Conservation (phyloP, 2,888 invertebrate species). For the Phaonia tiefii region DNA sequence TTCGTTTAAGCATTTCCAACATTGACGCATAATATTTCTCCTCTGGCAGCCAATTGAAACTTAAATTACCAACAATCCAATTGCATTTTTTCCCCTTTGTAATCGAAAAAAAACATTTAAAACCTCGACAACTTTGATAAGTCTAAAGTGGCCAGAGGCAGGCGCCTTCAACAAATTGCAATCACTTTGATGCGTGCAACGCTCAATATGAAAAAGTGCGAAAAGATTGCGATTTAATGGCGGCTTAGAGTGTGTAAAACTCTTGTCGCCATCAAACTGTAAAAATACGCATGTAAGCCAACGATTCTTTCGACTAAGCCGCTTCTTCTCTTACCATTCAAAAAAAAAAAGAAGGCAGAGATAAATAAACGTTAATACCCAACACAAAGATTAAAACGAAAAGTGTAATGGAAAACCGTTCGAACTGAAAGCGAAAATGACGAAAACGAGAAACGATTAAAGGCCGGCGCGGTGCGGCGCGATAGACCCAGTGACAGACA, state of each 20-base stretch:
- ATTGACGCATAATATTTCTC: no score
- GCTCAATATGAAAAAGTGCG: slow-evolving; percentile 6
- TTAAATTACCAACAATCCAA: no score
- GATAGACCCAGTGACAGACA: not conserved
- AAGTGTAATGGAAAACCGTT: slow-evolving; percentile 28
- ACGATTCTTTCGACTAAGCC: not conserved
- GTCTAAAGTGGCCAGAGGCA: no score
- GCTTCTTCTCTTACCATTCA: not conserved
- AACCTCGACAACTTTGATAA: no score
- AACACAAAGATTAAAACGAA: slow-evolving; percentile 23
- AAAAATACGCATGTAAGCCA: slow-evolving; percentile 32
- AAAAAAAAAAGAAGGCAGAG: not conserved
- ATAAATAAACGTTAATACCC: slow-evolving; percentile 12
- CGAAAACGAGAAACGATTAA: slow-evolving; percentile 21
- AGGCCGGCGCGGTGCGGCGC: no score
- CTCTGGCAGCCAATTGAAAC: no score
- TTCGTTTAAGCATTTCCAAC: no score
- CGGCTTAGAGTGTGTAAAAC: slow-evolving; percentile 23
- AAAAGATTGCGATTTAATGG: slow-evolving; percentile 27
- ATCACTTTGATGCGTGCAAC: not conserved
- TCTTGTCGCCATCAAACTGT: slow-evolving; percentile 18
- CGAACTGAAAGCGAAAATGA: slow-evolving; percentile 33
- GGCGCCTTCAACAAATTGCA: no score
- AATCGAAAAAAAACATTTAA: no score
- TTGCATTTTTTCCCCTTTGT: no score